A percentile compares a stretch with the other conserved stretches of the same genome.
These are phyloP conservation scores for Heterohyrax brucei DNA, from an alignment of 2,797 vertebrate genomes.

Conservation along the genomic window DNA sequence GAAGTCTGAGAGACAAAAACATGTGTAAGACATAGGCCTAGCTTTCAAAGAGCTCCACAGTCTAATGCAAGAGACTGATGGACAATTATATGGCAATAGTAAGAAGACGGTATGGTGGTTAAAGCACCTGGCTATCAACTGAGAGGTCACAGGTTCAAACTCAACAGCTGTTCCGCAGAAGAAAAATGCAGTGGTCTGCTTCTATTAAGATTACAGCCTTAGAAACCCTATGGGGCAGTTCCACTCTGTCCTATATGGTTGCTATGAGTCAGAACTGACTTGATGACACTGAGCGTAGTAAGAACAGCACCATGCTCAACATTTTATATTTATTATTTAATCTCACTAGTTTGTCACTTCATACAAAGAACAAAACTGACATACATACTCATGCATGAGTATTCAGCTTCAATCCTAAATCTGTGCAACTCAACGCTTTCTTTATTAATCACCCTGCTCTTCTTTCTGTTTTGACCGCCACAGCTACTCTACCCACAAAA, in stretches of 20 bases:
- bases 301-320: background rate
- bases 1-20: background rate
- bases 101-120: background rate
- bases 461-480: background rate
- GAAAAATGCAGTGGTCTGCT: too few species aligned
- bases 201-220: too few species aligned
- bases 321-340: background rate
- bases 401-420: background rate
- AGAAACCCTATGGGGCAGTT: too few species aligned
- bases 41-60: slow-evolving; percentile 31
- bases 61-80: background rate
- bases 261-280: too few species aligned
- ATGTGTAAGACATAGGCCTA: background rate
- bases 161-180: too few species aligned
- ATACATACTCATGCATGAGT: too few species aligned
- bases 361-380: slow-evolving; percentile 17
- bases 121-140: too few species aligned
- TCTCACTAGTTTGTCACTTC: background rate
- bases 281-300: background rate
- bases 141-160: too few species aligned
- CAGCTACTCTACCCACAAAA: background rate
- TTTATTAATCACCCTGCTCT: background rate
- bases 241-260: too few species aligned
- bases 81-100: background rate
- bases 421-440: background rate